phyloP scores from a whole-genome alignment of 2,888 invertebrate genomes.

The Chymomyza procnemis region DNA sequence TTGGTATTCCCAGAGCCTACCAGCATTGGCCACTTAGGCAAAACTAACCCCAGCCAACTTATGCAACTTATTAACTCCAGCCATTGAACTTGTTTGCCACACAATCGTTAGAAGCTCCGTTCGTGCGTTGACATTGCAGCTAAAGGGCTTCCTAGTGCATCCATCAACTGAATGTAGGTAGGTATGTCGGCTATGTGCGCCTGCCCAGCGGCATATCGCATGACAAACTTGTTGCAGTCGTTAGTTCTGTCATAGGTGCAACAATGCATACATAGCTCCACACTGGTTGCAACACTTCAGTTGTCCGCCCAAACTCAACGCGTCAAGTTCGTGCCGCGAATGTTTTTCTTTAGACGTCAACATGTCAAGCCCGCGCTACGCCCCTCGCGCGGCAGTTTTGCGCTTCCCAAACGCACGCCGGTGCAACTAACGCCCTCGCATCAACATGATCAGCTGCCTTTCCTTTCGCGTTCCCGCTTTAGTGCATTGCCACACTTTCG shows the following conservation, averaged over 20 bases:
- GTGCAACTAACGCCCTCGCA: constrained; percentile 61
- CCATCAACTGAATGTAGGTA: background rate
- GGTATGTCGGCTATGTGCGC: background rate
- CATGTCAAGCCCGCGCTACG: constrained; percentile 53
- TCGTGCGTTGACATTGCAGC: constrained; percentile 62
- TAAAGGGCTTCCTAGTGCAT: constrained; percentile 45
- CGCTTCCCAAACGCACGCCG: constrained; percentile 50
- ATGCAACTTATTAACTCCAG: background rate
- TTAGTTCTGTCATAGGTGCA: constrained; percentile 35
- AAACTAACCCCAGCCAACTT: background rate
- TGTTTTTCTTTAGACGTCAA: constrained; percentile 62
- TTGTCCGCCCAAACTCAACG: constrained; percentile 36
- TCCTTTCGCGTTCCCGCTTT: constrained; percentile 72
- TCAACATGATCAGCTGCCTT: constrained; percentile 75
- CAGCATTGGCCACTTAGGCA: too few species aligned
- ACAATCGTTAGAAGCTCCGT: background rate
- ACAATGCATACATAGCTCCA: background rate
- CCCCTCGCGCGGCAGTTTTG: constrained; percentile 59
- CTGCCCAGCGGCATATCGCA: constrained; percentile 41
- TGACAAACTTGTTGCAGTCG: constrained; percentile 47
- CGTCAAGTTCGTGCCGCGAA: constrained; percentile 42
- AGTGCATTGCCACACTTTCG: constrained; percentile 76
- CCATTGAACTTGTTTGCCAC: constrained; percentile 2
- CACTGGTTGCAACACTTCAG: constrained; percentile 22
- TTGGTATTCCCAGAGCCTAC: too few species aligned